Conservation (phyloP, 2,797 vertebrate genomes). For the Microctenopoma stevenorrisi region DNA sequence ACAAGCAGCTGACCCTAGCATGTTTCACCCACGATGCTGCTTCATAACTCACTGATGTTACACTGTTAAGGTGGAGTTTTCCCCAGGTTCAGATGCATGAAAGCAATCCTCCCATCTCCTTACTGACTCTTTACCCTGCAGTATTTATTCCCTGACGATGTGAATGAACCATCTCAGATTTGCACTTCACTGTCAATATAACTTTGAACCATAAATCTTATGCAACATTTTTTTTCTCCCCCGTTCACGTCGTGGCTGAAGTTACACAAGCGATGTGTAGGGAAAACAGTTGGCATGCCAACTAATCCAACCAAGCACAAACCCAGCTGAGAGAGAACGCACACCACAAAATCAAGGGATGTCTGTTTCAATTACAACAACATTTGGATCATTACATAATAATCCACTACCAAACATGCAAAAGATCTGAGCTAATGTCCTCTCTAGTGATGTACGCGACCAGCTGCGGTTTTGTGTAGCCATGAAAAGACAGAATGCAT, state of each 20-base stretch:
- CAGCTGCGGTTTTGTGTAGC: constrained; percentile 50
- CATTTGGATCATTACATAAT: constrained; percentile 79
- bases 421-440: constrained; percentile 69
- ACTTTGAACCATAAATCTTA: constrained; percentile 77
- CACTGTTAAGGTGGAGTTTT: not conserved
- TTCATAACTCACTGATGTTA: not conserved
- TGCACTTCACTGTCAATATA: constrained; percentile 66
- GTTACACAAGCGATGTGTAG: constrained; percentile 76
- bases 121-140: not conserved
- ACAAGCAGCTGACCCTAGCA: too few species aligned
- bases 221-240: constrained; percentile 54
- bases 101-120: too few species aligned
- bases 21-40: not conserved
- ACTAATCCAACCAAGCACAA: constrained; percentile 76
- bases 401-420: constrained; percentile 64
- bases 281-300: constrained; percentile 76
- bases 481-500: constrained; percentile 23
- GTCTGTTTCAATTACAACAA: constrained; percentile 79
- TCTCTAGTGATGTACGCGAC: constrained; percentile 45
- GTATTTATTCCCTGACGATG: constrained; percentile 50
- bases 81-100: constrained; percentile 1
- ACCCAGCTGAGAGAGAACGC: constrained; percentile 49
- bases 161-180: constrained; percentile 57
- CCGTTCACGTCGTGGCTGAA: constrained; percentile 65
- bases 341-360: constrained; percentile 66